A percentile compares a stretch with the other conserved stretches of the same genome.
phyloP scores from a whole-genome alignment of 1,140 invertebrate species.

The Gonatopus flavifemur region DNA sequence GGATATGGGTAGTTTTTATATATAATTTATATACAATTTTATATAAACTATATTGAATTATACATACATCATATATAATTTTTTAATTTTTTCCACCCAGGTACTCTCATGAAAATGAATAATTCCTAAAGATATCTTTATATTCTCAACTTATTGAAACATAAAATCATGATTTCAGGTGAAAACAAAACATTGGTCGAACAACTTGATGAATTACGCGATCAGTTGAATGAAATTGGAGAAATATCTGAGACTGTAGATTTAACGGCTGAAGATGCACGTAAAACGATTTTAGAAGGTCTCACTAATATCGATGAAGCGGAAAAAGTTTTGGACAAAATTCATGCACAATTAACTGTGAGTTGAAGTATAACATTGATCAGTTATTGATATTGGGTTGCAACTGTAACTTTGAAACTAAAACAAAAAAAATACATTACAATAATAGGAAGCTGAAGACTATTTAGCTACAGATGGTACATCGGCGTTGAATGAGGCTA shows the following conservation, averaged over 20 bases:
- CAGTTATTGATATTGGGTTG: background rate
- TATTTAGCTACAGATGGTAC: constrained; percentile 80
- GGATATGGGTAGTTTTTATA: no score
- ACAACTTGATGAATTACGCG: constrained; percentile 68
- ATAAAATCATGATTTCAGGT: constrained; percentile 36
- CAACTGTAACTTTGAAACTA: constrained; percentile 1
- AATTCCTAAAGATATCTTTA: no score
- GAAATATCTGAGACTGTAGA: constrained; percentile 66
- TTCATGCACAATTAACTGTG: constrained; percentile 70
- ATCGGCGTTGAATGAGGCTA: constrained; percentile 75
- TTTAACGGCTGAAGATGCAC: constrained; percentile 63
- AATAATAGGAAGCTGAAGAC: constrained; percentile 66
- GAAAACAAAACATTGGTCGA: constrained; percentile 67
- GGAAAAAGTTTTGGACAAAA: constrained; percentile 73
- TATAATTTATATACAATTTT: no score
- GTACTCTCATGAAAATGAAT: no score
- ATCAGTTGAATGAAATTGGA: constrained; percentile 67
- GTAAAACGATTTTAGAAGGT: constrained; percentile 64
- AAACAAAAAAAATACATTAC: background rate
- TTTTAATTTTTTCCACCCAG: no score
- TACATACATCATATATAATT: no score
- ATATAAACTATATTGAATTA: no score
- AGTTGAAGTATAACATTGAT: constrained; percentile 28
- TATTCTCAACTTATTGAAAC: constrained; percentile 1
- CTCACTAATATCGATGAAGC: constrained; percentile 71